Base-by-base conservation (phyloP, 2,888 invertebrate species). In the Leptinotarsa rubiginosa region DNA sequence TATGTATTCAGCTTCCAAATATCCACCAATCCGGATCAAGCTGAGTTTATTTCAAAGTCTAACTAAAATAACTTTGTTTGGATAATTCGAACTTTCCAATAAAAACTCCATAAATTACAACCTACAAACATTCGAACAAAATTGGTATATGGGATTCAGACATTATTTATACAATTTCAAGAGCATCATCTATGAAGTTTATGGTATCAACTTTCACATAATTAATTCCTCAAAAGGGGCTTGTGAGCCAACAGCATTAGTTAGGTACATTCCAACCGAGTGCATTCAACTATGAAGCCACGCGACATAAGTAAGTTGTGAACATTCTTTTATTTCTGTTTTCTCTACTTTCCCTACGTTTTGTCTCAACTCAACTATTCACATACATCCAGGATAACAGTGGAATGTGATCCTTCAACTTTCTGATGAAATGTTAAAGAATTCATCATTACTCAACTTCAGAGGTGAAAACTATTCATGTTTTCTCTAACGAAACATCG, bases 251-350 rank as follows among this genome's bases (percentile, higher is more conserved):
- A 56, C 7, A 20, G 5, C 18, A 54, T 68, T 68, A 31, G 69
- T 73, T 69, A 69, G 52, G 65, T 71, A 65, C 68, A 70, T 74
- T 74, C 67, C 65, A 72, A 68, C 65, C 56, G 54, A 54, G 54
- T 54, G 18, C 0, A 54, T 75, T 70, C 64, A 67, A 68, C 70
- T 13, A 70, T 71, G 69, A 75, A 70, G 68, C 72, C 47, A 41
- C 52, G 69, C 67, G 64, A 71, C 72, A 71, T 65, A 69, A 75
- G 70, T 70, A 69, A 77, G 77, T 77, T 75, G 75, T 77, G 75
- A 77, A 75, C 77, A 73, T 67, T 77, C 73, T 75, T 62, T 75
- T 75, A 74, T 77, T 72, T 77, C 59, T 75, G 69, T 74, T 74
- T 73, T 47, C 72, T 69, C 62, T 76, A 64, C 64, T 67, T 73